Conservation (phyloP, 2,797 vertebrate genomes). For the Myoxocephalus aenaeus region DNA sequence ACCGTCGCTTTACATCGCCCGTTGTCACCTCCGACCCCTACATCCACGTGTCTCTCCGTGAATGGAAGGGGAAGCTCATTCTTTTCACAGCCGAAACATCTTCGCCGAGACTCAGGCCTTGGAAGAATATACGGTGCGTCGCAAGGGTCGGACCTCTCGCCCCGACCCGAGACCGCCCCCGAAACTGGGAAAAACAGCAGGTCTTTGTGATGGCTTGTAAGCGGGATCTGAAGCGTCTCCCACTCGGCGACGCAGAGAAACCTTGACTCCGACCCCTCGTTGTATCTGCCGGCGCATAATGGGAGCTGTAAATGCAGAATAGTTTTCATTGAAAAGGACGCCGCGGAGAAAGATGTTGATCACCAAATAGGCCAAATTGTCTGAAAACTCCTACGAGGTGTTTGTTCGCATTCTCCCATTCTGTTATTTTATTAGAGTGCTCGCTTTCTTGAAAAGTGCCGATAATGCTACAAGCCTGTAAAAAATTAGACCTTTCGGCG, state of each 20-base stretch:
- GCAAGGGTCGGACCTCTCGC: constrained; percentile 20
- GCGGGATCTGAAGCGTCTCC: constrained; percentile 67
- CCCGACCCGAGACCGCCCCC: constrained; percentile 19
- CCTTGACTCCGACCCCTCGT: constrained; percentile 67
- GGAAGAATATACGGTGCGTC: constrained; percentile 28
- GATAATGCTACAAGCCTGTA: constrained; percentile 39
- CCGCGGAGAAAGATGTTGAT: constrained; percentile 39
- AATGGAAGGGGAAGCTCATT: constrained; percentile 67
- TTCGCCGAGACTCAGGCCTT: constrained; percentile 28
- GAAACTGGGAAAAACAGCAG: constrained; percentile 52
- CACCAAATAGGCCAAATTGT: constrained; percentile 64
- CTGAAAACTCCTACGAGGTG: constrained; percentile 49
- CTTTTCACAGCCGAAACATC: constrained; percentile 48
- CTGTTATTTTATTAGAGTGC: constrained; percentile 55
- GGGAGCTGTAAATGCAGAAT: constrained; percentile 61
- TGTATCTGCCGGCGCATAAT: constrained; percentile 41
- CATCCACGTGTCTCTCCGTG: constrained; percentile 52
- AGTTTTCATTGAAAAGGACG: constrained; percentile 62
- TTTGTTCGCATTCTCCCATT: constrained; percentile 53
- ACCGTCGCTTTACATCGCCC: constrained; percentile 62
- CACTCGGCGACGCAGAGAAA: constrained; percentile 43
- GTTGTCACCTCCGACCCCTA: constrained; percentile 67
- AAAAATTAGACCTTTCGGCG: constrained; percentile 52
- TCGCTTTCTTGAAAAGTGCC: constrained; percentile 51
- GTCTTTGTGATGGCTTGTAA: constrained; percentile 67